Evolutionary conservation across 2,888 invertebrate species (phyloP).

Genomic region (Liodrosophila aerea): DNA sequence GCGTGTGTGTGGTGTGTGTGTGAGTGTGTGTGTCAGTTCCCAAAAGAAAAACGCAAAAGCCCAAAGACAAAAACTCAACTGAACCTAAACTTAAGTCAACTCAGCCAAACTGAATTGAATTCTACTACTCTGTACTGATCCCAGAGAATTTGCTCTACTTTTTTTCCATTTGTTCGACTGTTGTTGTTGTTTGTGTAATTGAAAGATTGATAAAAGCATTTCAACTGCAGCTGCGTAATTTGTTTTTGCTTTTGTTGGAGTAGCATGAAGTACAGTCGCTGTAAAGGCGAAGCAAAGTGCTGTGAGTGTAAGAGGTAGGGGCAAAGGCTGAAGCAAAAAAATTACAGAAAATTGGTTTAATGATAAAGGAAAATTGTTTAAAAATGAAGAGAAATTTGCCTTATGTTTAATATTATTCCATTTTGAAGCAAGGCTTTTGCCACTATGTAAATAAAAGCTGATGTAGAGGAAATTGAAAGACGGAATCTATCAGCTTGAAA

Average conservation of each 20-base stretch:
- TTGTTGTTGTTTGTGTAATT: conserved; percentile 62
- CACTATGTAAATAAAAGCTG: too few relatives aligned
- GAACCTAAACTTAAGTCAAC: conserved; percentile 21
- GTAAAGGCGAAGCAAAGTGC: conserved; percentile 28
- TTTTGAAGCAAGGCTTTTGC: too few relatives aligned
- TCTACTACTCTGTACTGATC: conserved; percentile 14
- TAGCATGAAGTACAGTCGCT: conserved; percentile 38
- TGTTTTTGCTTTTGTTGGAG: conserved; percentile 17
- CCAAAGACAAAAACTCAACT: conserved; percentile 7
- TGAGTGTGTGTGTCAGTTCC: neutral
- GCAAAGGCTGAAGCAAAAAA: neutral
- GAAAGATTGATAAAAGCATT: conserved; percentile 59
- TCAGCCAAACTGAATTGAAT: neutral
- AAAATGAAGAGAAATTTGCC: too few relatives aligned
- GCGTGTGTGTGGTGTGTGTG: neutral
- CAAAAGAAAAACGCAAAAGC: conserved; percentile 13
- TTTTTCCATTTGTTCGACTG: conserved; percentile 20
- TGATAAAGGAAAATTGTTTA: too few relatives aligned
- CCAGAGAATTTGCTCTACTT: conserved; percentile 60
- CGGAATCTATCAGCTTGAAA: too few relatives aligned
- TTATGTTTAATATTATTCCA: too few relatives aligned
- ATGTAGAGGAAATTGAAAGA: too few relatives aligned
- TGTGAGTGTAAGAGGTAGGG: neutral
- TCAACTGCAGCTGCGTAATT: conserved; percentile 70
- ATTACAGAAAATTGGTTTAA: too few relatives aligned